These are phyloP conservation scores for Drosophila nigrodunni DNA, from an alignment of 1,140 invertebrate species.

Conservation along the genomic window DNA sequence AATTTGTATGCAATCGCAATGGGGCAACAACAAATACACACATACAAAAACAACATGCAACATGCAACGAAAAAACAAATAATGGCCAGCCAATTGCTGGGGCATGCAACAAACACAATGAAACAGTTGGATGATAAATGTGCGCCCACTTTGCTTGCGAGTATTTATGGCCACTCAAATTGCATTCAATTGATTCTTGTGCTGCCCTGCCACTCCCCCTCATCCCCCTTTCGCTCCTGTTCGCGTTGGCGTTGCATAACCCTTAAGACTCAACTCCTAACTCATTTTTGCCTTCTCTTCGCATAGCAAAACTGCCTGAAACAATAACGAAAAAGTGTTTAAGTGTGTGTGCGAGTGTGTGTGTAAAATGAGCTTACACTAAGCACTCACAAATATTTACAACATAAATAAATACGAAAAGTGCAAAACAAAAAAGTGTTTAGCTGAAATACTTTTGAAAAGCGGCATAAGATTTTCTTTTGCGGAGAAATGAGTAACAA, in stretches of 20 bases:
- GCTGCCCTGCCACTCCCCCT: neutral
- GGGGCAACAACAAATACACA: neutral
- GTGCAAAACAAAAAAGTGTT: slow-evolving; percentile 57
- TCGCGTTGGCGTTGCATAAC: slow-evolving; percentile 77
- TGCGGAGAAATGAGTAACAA: slow-evolving; percentile 82
- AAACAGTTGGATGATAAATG: slow-evolving; percentile 66
- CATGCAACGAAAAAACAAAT: slow-evolving; percentile 25
- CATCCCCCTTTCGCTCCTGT: neutral
- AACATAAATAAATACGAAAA: slow-evolving; percentile 41
- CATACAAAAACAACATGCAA: slow-evolving; percentile 7
- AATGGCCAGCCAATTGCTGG: slow-evolving; percentile 37
- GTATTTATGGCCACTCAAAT: slow-evolving; percentile 75
- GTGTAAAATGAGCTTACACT: slow-evolving; percentile 56
- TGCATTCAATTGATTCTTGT: slow-evolving; percentile 80
- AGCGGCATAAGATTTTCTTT: slow-evolving; percentile 59
- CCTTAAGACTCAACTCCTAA: slow-evolving; percentile 30
- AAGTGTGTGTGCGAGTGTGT: slow-evolving; percentile 28
- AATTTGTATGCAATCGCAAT: slow-evolving; percentile 57
- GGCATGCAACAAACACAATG: slow-evolving; percentile 37
- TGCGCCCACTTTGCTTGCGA: slow-evolving; percentile 57
- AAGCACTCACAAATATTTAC: slow-evolving; percentile 55
- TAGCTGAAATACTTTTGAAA: slow-evolving; percentile 30
- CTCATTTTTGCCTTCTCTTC: slow-evolving; percentile 16
- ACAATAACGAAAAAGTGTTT: slow-evolving; percentile 33
- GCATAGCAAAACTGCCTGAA: slow-evolving; percentile 49